Percentiles rank a stretch among this genome's conserved stretches.
Conservation (phyloP, 35 echinoderm and acorn worm genomes). For the Hemicentrotus pulcherrimus region DNA sequence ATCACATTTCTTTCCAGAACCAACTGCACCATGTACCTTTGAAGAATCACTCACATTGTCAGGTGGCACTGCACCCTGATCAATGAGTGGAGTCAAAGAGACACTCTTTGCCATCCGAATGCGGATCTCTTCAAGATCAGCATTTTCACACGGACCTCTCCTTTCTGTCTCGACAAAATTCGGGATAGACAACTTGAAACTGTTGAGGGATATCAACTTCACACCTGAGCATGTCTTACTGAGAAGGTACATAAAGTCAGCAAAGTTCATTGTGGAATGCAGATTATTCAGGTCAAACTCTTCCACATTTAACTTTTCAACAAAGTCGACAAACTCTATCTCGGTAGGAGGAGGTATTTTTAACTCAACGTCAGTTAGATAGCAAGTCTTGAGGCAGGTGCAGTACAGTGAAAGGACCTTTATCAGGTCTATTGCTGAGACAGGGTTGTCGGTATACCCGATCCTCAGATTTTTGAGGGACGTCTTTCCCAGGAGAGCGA, state of each 20-base stretch:
- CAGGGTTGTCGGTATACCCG: background rate
- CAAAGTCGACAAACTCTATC: background rate
- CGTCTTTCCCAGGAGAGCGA: background rate
- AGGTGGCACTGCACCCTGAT: background rate
- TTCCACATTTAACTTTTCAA: background rate
- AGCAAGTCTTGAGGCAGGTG: background rate
- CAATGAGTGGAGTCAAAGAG: background rate
- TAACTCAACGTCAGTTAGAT: background rate
- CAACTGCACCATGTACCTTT: background rate
- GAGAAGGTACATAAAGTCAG: background rate
- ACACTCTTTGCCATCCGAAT: background rate
- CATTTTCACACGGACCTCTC: background rate
- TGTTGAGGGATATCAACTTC: background rate
- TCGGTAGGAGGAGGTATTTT: background rate
- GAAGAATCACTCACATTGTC: background rate
- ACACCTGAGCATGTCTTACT: background rate
- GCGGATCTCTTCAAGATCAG: background rate
- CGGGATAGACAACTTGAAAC: background rate
- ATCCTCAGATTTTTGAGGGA: background rate
- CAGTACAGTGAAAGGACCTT: background rate
- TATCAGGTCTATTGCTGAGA: background rate
- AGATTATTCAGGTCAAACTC: background rate
- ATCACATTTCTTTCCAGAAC: background rate
- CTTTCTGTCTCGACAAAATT: background rate
- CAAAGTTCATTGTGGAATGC: background rate